Percentiles rank a stretch among this genome's conserved stretches.
Conservation (phyloP, 2,113 vertebrate species). For the Poeciliopsis retropinna region DNA sequence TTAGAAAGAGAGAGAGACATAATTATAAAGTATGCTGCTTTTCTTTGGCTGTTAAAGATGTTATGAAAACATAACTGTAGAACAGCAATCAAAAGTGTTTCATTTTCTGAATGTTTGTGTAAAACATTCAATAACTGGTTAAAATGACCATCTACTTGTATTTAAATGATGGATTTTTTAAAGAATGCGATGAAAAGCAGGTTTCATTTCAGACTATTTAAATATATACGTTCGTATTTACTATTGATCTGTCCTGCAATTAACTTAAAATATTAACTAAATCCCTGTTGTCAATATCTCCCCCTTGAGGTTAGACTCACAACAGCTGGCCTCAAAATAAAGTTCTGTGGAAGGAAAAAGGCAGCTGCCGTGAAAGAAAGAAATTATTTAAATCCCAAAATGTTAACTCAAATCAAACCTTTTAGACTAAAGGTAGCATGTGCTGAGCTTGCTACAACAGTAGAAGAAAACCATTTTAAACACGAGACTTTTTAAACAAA, state of each 20-base stretch:
- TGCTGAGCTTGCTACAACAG: too few relatives aligned
- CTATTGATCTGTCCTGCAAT: conserved; percentile 37
- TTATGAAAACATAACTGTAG: conserved; percentile 27
- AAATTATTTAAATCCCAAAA: too few relatives aligned
- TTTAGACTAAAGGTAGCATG: not conserved
- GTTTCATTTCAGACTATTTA: conserved; percentile 14
- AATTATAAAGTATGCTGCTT: conserved; percentile 34
- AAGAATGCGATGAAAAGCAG: conserved; percentile 40
- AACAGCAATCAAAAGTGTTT: conserved; percentile 63
- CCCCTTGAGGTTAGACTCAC: conserved; percentile 14
- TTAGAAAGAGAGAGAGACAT: conserved; percentile 29
- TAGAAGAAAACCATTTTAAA: too few relatives aligned
- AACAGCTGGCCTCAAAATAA: not conserved
- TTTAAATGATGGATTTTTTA: conserved; percentile 33
- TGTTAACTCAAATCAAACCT: not conserved
- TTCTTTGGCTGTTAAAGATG: conserved; percentile 46
- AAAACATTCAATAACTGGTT: conserved; percentile 33
- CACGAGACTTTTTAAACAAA: not conserved
- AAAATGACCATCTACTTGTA: conserved; percentile 52
- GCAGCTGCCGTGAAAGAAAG: too few relatives aligned
- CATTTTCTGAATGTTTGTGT: conserved; percentile 66
- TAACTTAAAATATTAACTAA: conserved; percentile 9
- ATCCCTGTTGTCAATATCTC: conserved; percentile 17
- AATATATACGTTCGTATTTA: conserved; percentile 45
- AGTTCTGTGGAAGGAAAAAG: too few relatives aligned